Percentiles rank a stretch among this genome's conserved stretches.
These are phyloP conservation scores for Pararge aegeria DNA, from an alignment of 1,140 invertebrate genomes.

Conservation along the genomic window DNA sequence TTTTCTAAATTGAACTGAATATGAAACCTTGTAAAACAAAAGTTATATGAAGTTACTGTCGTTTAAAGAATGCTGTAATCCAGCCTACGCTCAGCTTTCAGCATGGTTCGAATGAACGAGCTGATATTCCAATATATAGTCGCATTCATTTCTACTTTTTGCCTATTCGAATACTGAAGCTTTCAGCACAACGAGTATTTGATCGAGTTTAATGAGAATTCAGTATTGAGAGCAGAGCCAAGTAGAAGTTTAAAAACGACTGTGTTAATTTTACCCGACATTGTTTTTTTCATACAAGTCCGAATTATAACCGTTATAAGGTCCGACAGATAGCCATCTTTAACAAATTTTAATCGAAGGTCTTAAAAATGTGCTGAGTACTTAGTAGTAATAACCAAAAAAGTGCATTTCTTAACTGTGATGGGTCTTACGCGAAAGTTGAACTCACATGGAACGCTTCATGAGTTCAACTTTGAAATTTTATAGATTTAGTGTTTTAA, in stretches of 20 bases:
- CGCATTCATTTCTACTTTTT: slow-evolving; percentile 19
- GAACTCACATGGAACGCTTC: no score
- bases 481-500: no score
- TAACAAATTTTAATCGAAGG: no score
- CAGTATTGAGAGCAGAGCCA: slow-evolving; percentile 6
- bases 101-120: slow-evolving; percentile 1
- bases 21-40: neutral
- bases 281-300: neutral
- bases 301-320: neutral
- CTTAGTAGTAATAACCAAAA: no score
- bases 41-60: neutral
- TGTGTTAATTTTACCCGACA: slow-evolving; percentile 5
- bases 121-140: slow-evolving; percentile 16
- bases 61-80: slow-evolving; percentile 5
- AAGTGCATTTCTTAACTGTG: no score
- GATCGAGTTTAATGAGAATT: slow-evolving; percentile 20
- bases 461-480: no score
- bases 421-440: no score
- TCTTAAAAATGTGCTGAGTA: no score
- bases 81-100: neutral
- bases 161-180: slow-evolving; percentile 10
- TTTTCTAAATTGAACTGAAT: neutral
- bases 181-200: slow-evolving; percentile 17
- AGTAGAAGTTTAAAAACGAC: neutral
- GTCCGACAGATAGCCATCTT: neutral